Percentiles rank a stretch among this genome's conserved stretches.
Conservation (phyloP, 37 sponge, comb jelly and placozoan genomes). For the Beroe forskalii region DNA sequence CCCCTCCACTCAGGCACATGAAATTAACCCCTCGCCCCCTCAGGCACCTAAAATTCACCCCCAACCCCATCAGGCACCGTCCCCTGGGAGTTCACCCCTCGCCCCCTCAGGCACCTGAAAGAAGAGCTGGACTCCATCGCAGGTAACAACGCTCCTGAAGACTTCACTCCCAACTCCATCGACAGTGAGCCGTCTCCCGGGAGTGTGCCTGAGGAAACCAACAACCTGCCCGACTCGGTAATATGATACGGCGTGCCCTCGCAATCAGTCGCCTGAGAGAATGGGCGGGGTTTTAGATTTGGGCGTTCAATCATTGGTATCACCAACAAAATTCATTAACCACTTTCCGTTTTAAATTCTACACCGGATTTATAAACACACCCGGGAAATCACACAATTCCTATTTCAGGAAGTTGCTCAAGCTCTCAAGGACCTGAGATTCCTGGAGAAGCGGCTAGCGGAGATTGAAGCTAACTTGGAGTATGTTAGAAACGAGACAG, state of each 20-base stretch:
- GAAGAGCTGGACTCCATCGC: slow-evolving; percentile 61
- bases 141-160: slow-evolving; percentile 43
- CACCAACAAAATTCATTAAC: too few relatives aligned
- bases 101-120: background rate
- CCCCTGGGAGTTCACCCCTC: too few relatives aligned
- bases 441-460: background rate
- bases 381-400: too few relatives aligned
- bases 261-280: too few relatives aligned
- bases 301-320: too few relatives aligned
- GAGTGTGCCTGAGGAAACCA: background rate
- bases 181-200: slow-evolving; percentile 12
- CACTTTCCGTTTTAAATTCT: too few relatives aligned
- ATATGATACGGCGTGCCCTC: background rate
- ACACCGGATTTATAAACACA: too few relatives aligned
- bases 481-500: slow-evolving; percentile 40
- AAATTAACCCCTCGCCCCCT: too few relatives aligned
- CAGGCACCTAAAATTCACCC: background rate
- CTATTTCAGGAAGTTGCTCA: slow-evolving; percentile 24
- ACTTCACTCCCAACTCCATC: background rate
- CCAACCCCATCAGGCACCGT: background rate
- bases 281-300: too few relatives aligned
- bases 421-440: slow-evolving; percentile 33
- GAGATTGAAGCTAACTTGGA: slow-evolving; percentile 33
- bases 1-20: too few relatives aligned
- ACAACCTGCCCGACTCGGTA: slow-evolving; percentile 40